phyloP scores from a whole-genome alignment of 2,113 vertebrate species.

The Scytalopus superciliaris region DNA sequence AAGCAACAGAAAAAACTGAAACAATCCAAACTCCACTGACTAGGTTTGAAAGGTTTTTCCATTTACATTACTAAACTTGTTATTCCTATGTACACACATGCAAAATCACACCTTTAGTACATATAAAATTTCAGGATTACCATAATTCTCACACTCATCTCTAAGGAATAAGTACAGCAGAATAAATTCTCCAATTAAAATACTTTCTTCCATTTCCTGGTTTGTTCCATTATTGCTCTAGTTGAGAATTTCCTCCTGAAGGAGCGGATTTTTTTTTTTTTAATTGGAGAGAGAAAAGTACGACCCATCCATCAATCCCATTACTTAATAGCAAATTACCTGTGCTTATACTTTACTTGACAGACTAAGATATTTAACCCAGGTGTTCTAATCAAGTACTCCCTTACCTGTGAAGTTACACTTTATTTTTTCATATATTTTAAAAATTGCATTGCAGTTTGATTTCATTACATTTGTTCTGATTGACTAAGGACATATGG shows the following conservation, averaged over 20 bases:
- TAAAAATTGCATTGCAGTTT: not conserved
- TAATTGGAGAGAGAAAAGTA: not conserved
- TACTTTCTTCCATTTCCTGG: not conserved
- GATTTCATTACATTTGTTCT: not conserved
- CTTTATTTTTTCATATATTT: not conserved
- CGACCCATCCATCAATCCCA: not conserved
- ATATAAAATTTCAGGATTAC: not conserved
- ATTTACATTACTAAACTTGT: not conserved
- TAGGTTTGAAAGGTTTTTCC: not conserved
- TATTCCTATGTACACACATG: not conserved
- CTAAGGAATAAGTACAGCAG: not conserved
- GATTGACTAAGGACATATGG: not conserved
- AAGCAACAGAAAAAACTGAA: not conserved
- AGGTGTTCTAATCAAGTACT: not conserved
- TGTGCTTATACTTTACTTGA: not conserved
- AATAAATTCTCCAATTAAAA: not conserved
- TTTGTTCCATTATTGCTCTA: not conserved
- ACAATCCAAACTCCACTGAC: not conserved
- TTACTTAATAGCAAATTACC: fast-evolving
- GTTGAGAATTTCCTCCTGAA: not conserved
- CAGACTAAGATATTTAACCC: not conserved
- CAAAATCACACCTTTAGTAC: not conserved
- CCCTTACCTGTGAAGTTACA: no score
- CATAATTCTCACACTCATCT: not conserved
- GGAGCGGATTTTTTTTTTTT: not conserved